Evolutionary conservation across 1,140 invertebrate genomes (phyloP), one percentile per base, ranked within the genome.

Genomic region (Drosophila littoralis): DNA sequence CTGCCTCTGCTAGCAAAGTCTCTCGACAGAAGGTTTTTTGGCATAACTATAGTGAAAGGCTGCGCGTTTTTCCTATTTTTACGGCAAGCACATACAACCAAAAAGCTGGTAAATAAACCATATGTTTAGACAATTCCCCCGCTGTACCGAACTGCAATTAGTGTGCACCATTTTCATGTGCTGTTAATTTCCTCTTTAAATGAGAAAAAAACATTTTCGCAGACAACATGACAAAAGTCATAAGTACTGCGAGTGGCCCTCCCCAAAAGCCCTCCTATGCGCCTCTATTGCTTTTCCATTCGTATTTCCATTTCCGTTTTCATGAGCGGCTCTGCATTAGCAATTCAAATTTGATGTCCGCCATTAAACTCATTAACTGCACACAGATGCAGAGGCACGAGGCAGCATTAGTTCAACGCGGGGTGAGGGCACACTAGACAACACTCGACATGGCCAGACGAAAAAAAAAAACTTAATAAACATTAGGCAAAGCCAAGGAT

Each of bases 341-440:
- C 85, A 89, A 89, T 89, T 90, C 84, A 89, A 89, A 89, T 89
- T 84, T 78, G 79, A 79, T 90, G 81, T 69, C 64, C 67, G 67
- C 81, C 80, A 89, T 90, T 89, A 89, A 89, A 89, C 84, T 90
- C 84, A 89, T 89, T 89, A 89, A 90, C 85, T 84, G 75, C 84
- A 89, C 85, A 89, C 80, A 89, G 54, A 69, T 75, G 72, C 64
- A 68, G 35, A 71, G 58, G 12, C 38, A 54, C 13, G 38, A 28
- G 22, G 36, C 17, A 50, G 48, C 48, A 51, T 8, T 15, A 57
- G 54, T 28, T 35, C 36, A 55, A 51, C 60, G 55, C 32, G 15
- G 36, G 32, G 46, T 12, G 17, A 12, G 46, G 35, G 43, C 22
- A 63, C 12, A 33, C 40, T 55, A 75, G 45, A 57, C 42, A 74